Evolutionary conservation across 2,113 vertebrate species (phyloP).

Genomic region (Austrofundulus limnaeus): DNA sequence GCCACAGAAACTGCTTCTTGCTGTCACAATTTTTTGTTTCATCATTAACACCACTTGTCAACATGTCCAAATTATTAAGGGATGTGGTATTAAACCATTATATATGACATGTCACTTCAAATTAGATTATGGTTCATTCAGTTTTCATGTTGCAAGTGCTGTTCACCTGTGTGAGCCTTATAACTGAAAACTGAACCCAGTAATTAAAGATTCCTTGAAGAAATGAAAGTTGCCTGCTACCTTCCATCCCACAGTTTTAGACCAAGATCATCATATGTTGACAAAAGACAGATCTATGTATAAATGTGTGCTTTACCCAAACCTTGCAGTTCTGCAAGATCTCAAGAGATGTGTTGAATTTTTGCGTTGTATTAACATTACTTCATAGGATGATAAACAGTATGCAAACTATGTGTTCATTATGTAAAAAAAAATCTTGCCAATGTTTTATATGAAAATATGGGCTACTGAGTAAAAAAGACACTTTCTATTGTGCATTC

Average conservation of each 20-base stretch:
- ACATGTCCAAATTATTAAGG: neutral
- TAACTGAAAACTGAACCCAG: conserved; percentile 18
- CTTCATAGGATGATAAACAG: neutral
- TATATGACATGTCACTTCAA: neutral
- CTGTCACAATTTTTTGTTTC: conserved; percentile 8
- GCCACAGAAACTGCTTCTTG: conserved; percentile 12
- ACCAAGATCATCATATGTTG: too few relatives aligned
- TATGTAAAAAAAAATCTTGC: neutral
- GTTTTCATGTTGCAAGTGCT: conserved; percentile 3
- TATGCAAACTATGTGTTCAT: neutral
- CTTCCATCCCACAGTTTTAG: too few relatives aligned
- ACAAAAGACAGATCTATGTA: too few relatives aligned
- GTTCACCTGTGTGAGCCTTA: conserved; percentile 1
- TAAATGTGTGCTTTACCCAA: too few relatives aligned
- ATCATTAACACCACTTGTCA: conserved; percentile 10
- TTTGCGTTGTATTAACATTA: neutral
- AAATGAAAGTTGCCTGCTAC: too few relatives aligned
- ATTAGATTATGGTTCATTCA: conserved; percentile 6
- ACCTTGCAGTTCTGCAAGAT: too few relatives aligned
- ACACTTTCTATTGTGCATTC: neutral
- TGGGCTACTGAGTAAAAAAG: neutral
- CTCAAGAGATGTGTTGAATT: too few relatives aligned
- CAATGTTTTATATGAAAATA: neutral
- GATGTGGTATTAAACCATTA: neutral
- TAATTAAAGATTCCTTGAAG: too few relatives aligned